These are phyloP conservation scores for Manduca sexta DNA, from an alignment of 1,140 invertebrate species.

Conservation along the genomic window DNA sequence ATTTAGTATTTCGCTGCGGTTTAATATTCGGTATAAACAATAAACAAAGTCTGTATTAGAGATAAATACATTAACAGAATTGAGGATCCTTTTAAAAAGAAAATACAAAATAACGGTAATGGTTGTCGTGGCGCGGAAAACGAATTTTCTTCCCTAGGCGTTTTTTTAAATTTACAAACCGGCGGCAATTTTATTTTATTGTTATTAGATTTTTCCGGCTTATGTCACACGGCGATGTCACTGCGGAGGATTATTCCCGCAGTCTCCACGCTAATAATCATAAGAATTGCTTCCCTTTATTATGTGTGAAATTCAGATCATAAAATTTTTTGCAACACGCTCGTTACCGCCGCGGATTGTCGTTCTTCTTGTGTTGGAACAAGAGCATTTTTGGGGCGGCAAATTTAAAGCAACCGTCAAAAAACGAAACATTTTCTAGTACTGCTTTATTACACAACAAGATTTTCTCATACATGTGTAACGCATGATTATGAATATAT, in stretches of 20 bases:
- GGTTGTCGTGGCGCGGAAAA: conserved; percentile 60
- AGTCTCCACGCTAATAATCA: conserved; percentile 70
- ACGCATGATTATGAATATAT: conserved; percentile 47
- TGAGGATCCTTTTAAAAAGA: conserved; percentile 41
- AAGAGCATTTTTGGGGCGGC: conserved; percentile 26
- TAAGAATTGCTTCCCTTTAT: conserved; percentile 69
- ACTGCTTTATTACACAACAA: conserved; percentile 34
- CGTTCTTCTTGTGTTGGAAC: conserved; percentile 16
- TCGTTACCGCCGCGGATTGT: conserved; percentile 13
- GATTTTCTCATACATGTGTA: conserved; percentile 34
- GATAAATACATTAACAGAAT: conserved; percentile 36
- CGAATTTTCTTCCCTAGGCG: conserved; percentile 64
- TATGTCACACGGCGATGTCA: conserved; percentile 65
- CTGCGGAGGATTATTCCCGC: conserved; percentile 65
- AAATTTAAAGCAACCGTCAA: conserved; percentile 23
- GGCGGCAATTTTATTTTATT: conserved; percentile 71
- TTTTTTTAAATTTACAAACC: conserved; percentile 67
- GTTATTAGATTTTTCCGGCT: conserved; percentile 72
- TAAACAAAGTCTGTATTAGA: conserved; percentile 4
- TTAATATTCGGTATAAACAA: not conserved
- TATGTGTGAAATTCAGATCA: conserved; percentile 68
- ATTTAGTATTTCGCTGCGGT: conserved; percentile 1
- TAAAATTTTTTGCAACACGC: conserved; percentile 39
- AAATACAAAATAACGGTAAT: conserved; percentile 69
- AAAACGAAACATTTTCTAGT: conserved; percentile 34